Evolutionary conservation across 2,888 invertebrate genomes (phyloP).

Genomic region (Polylopha cassiicola): DNA sequence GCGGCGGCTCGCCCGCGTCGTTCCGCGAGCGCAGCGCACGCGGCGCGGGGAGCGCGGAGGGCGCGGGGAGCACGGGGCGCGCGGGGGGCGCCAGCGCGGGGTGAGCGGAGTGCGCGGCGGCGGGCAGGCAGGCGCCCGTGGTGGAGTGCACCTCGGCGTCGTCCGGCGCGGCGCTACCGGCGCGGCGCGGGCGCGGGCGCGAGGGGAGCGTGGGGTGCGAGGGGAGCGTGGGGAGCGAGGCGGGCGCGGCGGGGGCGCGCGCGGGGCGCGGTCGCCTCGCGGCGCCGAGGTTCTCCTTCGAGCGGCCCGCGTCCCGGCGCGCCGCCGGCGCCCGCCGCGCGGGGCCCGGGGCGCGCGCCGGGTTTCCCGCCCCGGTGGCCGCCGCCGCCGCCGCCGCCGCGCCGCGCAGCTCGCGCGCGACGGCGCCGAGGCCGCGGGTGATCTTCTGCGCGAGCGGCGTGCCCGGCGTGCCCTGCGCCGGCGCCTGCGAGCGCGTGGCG

Average conservation of each 20-base stretch:
- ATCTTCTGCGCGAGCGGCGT: conserved; percentile 27
- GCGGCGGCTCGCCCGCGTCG: conserved; percentile 32
- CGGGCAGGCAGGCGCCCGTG: conserved; percentile 35
- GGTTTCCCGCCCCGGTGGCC: conserved; percentile 57
- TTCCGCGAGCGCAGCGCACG: conserved; percentile 47
- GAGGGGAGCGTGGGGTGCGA: conserved; percentile 32
- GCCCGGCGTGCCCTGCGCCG: conserved; percentile 22
- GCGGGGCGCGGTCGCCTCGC: conserved; percentile 44
- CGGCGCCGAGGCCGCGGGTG: conserved; percentile 24
- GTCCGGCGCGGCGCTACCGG: conserved; percentile 33
- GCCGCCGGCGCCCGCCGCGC: conserved; percentile 60
- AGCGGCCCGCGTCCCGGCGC: conserved; percentile 53
- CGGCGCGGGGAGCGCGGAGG: conserved; percentile 25
- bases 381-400: conserved; percentile 37
- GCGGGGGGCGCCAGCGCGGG: conserved; percentile 26
- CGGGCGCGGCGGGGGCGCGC: conserved; percentile 47
- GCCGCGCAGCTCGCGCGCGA: conserved; percentile 32
- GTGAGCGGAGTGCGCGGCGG: conserved; percentile 35
- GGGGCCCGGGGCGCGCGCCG: conserved; percentile 62
- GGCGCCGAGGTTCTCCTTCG: conserved; percentile 67
- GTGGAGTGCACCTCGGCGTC: conserved; percentile 53
- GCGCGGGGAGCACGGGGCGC: conserved; percentile 9
- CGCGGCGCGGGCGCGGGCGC: conserved; percentile 36
- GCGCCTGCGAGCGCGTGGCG: conserved; percentile 27
- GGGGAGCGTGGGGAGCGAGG: conserved; percentile 34